Percentiles rank a stretch among this genome's conserved stretches.
phyloP scores from a whole-genome alignment of 1,140 invertebrate genomes.

The Octopus sinensis region DNA sequence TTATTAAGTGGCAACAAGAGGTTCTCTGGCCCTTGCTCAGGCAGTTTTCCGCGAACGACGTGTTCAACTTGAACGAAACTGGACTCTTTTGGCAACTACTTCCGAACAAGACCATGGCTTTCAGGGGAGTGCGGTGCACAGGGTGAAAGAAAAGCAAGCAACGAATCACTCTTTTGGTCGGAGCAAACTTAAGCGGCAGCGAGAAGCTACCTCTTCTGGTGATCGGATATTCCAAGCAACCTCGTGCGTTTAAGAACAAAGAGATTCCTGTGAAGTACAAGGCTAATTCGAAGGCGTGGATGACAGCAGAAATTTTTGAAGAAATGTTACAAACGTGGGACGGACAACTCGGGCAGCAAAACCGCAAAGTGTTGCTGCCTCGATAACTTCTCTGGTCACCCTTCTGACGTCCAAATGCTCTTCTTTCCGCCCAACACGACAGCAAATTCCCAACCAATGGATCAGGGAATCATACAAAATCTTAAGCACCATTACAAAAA shows the following conservation, averaged over 20 bases:
- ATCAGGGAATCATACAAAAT: conserved; percentile 29
- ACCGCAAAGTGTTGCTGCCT: conserved; percentile 21
- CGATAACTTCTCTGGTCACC: conserved; percentile 29
- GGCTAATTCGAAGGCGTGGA: conserved; percentile 21
- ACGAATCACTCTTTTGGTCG: conserved; percentile 26
- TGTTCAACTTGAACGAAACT: no score
- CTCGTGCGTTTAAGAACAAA: conserved; percentile 55
- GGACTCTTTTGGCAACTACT: conserved; percentile 30
- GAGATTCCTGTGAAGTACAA: conserved; percentile 25
- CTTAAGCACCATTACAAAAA: conserved; percentile 2
- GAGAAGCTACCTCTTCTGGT: conserved; percentile 56
- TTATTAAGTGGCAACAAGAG: conserved; percentile 20
- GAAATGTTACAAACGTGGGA: conserved; percentile 28
- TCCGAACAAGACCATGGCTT: conserved; percentile 31
- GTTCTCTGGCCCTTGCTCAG: conserved; percentile 12
- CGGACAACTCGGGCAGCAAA: conserved; percentile 22
- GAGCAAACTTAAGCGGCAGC: conserved; percentile 26
- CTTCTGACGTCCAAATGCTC: conserved; percentile 16
- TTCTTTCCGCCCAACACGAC: conserved; percentile 31
- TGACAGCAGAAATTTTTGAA: conserved; percentile 17
- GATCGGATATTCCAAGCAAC: conserved; percentile 57
- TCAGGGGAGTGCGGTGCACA: conserved; percentile 28
- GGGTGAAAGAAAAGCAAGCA: conserved; percentile 38
- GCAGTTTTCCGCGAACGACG: conserved; percentile 24
- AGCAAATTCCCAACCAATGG: conserved; percentile 30